Percentiles rank a stretch among this genome's conserved stretches.
phyloP scores from a whole-genome alignment of 2,797 vertebrate species.

The Lagodon rhomboides region DNA sequence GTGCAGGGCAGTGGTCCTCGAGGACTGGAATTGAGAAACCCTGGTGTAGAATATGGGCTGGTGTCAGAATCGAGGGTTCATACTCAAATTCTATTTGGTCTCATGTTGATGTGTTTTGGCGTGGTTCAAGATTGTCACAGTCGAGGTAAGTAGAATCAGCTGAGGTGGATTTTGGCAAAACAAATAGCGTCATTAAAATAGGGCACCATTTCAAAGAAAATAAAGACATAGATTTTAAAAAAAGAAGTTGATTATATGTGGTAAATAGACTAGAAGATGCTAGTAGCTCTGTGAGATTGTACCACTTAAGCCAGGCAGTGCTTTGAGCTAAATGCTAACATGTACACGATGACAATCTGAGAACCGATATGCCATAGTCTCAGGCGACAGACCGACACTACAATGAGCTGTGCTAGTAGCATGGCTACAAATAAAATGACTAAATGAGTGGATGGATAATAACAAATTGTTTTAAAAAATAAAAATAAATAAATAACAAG shows the following conservation, averaged over 20 bases:
- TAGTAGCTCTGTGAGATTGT: background rate
- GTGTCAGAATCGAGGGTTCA: background rate
- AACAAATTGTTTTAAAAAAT: background rate
- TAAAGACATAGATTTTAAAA: no score
- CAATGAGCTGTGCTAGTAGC: background rate
- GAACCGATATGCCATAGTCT: no score
- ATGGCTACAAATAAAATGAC: background rate
- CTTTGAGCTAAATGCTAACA: no score
- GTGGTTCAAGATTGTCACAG: background rate
- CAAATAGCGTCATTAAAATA: background rate
- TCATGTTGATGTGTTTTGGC: background rate
- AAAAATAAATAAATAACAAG: background rate
- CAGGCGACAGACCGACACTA: background rate
- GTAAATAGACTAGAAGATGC: no score
- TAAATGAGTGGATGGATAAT: background rate
- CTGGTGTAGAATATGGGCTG: background rate
- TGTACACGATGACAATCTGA: no score
- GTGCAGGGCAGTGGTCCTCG: no score
- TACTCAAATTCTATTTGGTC: background rate
- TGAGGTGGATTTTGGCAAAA: background rate
- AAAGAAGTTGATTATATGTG: background rate
- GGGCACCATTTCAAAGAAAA: background rate
- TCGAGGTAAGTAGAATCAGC: background rate
- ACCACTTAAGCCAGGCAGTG: no score
- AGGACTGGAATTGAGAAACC: no score